phyloP scores from a whole-genome alignment of 1,140 invertebrate genomes.

The Palaemon carinicauda region DNA sequence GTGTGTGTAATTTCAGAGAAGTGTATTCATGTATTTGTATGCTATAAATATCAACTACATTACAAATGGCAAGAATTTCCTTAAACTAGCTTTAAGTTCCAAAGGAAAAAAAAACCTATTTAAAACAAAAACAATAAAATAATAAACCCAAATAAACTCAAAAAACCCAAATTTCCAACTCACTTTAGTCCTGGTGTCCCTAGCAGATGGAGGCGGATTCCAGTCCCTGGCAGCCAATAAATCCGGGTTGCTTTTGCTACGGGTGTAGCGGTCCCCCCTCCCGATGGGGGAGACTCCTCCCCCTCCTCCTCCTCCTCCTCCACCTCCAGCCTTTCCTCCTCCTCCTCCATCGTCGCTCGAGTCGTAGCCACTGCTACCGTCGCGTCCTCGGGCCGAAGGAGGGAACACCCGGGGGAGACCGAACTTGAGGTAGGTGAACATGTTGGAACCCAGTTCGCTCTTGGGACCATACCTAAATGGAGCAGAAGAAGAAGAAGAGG shows the following conservation, averaged over 20 bases:
- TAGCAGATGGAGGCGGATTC: conserved; percentile 15
- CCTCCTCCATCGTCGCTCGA: conserved; percentile 83
- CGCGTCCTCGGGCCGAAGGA: conserved; percentile 75
- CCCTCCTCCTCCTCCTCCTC: background rate
- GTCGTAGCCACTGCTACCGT: conserved; percentile 78
- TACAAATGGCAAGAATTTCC: no score
- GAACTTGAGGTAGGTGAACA: conserved; percentile 92
- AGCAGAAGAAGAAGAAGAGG: background rate
- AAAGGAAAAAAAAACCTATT: no score
- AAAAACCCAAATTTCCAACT: background rate
- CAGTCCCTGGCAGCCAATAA: conserved; percentile 53
- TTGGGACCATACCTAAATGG: conserved; percentile 68
- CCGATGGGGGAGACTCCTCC: conserved; percentile 26
- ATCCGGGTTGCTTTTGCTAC: conserved; percentile 57
- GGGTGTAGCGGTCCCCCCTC: conserved; percentile 42
- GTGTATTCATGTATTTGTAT: no score
- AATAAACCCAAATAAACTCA: no score
- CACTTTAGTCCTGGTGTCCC: conserved; percentile 46
- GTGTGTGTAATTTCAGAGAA: no score
- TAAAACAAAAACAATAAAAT: no score
- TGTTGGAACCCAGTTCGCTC: conserved; percentile 83
- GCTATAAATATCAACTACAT: no score
- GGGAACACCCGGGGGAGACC: conserved; percentile 89
- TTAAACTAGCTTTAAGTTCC: no score
- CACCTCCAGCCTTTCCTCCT: conserved; percentile 6